Conservation (phyloP, 2,888 invertebrate genomes). For the Coleophora flavipennella region DNA sequence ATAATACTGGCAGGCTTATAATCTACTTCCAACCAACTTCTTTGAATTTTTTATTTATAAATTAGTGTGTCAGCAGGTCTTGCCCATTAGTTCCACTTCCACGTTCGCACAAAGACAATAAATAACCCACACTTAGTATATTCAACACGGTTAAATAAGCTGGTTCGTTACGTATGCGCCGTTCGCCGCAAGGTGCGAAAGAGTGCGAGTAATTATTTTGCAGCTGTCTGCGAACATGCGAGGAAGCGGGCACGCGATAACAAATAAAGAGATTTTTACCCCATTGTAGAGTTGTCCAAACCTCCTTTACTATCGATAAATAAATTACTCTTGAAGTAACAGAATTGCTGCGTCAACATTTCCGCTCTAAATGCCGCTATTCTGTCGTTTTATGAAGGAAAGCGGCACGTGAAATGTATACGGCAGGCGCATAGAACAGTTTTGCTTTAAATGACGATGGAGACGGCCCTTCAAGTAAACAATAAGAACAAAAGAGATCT, state of each 20-base stretch:
- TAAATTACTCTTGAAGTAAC: too few species aligned
- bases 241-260: constrained; percentile 58
- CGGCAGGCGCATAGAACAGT: too few species aligned
- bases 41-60: background rate
- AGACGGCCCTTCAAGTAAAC: too few species aligned
- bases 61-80: constrained; percentile 1
- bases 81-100: constrained; percentile 7
- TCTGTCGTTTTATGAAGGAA: too few species aligned
- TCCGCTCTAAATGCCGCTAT: too few species aligned
- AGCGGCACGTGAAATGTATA: too few species aligned
- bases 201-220: constrained; percentile 58
- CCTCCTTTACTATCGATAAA: too few species aligned
- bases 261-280: constrained; percentile 44
- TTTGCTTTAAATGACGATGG: too few species aligned
- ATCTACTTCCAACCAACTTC: background rate
- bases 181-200: constrained; percentile 54
- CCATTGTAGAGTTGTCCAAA: constrained; percentile 1
- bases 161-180: constrained; percentile 28
- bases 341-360: too few species aligned
- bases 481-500: too few species aligned
- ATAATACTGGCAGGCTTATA: too few species aligned
- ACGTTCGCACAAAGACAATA: constrained; percentile 11
- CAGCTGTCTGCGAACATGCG: constrained; percentile 57
- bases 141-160: constrained; percentile 24
- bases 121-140: constrained; percentile 24